These are phyloP conservation scores for Drosophila sturtevanti DNA, from an alignment of 1,140 invertebrate genomes.

Conservation along the genomic window DNA sequence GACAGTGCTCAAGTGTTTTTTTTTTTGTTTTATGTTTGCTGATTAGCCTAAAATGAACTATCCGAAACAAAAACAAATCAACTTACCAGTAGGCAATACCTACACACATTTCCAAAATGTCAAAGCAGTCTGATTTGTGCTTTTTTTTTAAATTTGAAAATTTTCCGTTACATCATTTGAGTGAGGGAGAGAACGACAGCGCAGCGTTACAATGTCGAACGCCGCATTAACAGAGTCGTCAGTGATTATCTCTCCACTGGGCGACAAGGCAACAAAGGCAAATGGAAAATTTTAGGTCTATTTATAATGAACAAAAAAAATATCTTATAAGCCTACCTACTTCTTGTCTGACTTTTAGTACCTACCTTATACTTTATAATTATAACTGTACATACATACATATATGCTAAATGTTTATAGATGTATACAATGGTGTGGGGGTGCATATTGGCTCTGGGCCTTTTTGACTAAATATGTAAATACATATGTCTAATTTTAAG, in stretches of 20 bases:
- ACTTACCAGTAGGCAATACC: not conserved
- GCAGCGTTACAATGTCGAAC: conserved; percentile 44
- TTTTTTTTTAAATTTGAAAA: conserved; percentile 33
- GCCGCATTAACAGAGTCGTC: not conserved
- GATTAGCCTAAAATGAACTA: not conserved
- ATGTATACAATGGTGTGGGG: not conserved
- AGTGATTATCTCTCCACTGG: conserved; percentile 56
- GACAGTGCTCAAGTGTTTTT: conserved; percentile 4
- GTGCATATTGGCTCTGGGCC: conserved; percentile 8
- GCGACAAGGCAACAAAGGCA: conserved; percentile 56
- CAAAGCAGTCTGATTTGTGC: conserved; percentile 9
- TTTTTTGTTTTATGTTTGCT: not conserved
- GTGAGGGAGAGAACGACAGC: conserved; percentile 29
- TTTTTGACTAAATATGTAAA: not conserved
- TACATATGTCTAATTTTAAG: not conserved
- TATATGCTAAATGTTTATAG: conserved; percentile 37
- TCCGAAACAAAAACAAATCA: not conserved
- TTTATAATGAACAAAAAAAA: conserved; percentile 45
- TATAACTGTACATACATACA: conserved; percentile 14
- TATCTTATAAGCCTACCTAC: conserved; percentile 43
- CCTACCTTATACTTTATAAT: conserved; percentile 32
- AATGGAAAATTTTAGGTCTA: conserved; percentile 74
- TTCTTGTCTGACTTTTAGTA: conserved; percentile 35
- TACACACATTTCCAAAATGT: not conserved
- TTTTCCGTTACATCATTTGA: conserved; percentile 62